A percentile compares a stretch with the other conserved stretches of the same genome.
phyloP scores from a whole-genome alignment of 2,888 invertebrate genomes.

The Ceraclea dissimilis region DNA sequence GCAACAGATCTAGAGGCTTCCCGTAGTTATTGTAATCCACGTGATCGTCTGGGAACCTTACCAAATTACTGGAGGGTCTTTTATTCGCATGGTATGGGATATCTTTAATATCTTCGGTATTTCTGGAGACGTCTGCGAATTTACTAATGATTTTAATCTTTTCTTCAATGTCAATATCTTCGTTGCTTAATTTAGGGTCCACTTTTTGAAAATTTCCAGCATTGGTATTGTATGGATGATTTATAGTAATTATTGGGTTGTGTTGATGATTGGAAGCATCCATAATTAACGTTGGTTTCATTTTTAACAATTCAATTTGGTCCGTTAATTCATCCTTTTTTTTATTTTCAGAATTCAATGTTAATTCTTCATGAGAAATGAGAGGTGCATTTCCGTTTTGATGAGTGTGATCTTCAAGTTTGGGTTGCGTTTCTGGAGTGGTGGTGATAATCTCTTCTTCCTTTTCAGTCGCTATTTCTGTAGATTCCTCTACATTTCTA shows the following conservation, averaged over 20 bases:
- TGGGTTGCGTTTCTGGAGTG: neutral
- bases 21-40: neutral
- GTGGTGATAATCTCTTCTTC: neutral
- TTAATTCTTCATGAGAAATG: neutral
- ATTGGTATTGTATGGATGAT: neutral
- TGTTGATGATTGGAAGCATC: neutral
- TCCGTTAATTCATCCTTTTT: conserved; percentile 4
- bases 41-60: neutral
- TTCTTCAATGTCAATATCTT: conserved; percentile 20
- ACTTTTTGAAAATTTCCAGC: neutral
- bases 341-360: neutral
- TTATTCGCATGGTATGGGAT: neutral
- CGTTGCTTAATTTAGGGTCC: neutral
- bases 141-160: conserved; percentile 22
- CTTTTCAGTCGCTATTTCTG: neutral
- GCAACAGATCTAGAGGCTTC: neutral
- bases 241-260: too few relatives aligned
- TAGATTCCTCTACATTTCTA: neutral
- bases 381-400: neutral
- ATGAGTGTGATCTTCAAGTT: neutral
- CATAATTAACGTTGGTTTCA: neutral
- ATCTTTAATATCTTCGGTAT: conserved; percentile 11
- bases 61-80: conserved; percentile 5
- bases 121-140: conserved; percentile 21
- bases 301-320: conserved; percentile 14